Evolutionary conservation across 2,888 invertebrate species (phyloP).

Genomic region (Ethmia dodecea): DNA sequence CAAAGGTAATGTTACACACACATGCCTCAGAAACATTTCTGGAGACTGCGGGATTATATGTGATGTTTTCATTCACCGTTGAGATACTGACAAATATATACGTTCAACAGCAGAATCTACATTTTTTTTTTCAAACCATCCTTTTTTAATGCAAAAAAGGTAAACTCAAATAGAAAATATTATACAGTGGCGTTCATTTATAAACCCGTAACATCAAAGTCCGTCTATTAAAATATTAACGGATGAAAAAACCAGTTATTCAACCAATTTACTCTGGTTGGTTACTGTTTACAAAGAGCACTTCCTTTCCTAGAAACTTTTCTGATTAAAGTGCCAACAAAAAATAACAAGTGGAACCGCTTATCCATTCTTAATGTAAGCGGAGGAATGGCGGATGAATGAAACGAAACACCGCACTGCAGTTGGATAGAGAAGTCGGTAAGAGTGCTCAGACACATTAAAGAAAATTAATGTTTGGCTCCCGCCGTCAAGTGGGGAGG

Average conservation of each 20-base stretch:
- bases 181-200: too few relatives aligned
- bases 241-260: conserved; percentile 42
- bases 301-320: conserved; percentile 44
- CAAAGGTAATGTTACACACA: too few relatives aligned
- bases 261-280: conserved; percentile 37
- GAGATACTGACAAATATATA: too few relatives aligned
- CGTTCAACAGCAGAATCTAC: too few relatives aligned
- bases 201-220: too few relatives aligned
- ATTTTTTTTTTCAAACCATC: too few relatives aligned
- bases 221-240: too few relatives aligned
- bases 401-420: conserved; percentile 74
- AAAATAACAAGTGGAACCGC: conserved; percentile 54
- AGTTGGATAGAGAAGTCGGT: conserved; percentile 55
- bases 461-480: conserved; percentile 77
- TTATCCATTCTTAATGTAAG: conserved; percentile 70
- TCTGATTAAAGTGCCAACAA: conserved; percentile 64
- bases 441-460: conserved; percentile 76
- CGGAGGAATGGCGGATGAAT: conserved; percentile 62
- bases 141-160: too few relatives aligned
- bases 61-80: too few relatives aligned
- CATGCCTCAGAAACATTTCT: too few relatives aligned
- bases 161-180: too few relatives aligned
- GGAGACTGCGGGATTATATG: too few relatives aligned
- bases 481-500: conserved; percentile 66
- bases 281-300: conserved; percentile 46